Base-by-base conservation (phyloP, 2,113 vertebrate genomes). In the Malaclemys terrapin region DNA sequence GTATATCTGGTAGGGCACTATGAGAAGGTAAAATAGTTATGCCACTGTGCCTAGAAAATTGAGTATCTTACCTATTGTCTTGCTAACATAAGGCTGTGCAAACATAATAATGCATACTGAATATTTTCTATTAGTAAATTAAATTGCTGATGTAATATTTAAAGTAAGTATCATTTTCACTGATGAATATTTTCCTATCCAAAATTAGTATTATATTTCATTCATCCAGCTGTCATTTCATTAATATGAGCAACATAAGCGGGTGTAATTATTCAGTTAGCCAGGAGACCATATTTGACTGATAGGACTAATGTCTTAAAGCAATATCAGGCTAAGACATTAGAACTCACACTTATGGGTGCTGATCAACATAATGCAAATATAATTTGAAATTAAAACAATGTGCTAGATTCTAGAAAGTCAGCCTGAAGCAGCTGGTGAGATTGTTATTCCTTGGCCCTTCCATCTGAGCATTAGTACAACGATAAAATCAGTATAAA, bases 291-390 rank as follows among this genome's bases (percentile, higher is more conserved):
- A 0, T 65, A 87, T 84, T 75, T 86, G 65, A 87, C 62, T 85
- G 95, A 95, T 82, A 35, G 24, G 47, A 52, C 80, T 65, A 8
- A 89, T 62, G 19, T 69, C 85, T 50, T 88, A 27, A 62, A 86
- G 81, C 62, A 85, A 57, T 52, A 83, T 50, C 56, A 92, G 65
- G 45, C 59, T 62, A 49, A 93, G 87, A 93, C 75, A 93, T 76
- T 87, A 86, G 56, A 81, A 53, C 49, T 31, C 52, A 57, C 38
- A 80, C 13, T 85, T 84, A 87, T 49, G 22, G 45, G 4, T 85
- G 24, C 81, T 89, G 38, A 91, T 93, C 85, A 97, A 89, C 85
- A 94, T 84, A 92, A 86, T 59, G 27, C 13, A 93, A 84, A 20
- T 12, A 59, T 19, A 25, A 75, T 62, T 87, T 78, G 49, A 93